These are phyloP conservation scores for Dicrostonyx torquatus DNA, from an alignment of 2,797 vertebrate species.

Conservation along the genomic window DNA sequence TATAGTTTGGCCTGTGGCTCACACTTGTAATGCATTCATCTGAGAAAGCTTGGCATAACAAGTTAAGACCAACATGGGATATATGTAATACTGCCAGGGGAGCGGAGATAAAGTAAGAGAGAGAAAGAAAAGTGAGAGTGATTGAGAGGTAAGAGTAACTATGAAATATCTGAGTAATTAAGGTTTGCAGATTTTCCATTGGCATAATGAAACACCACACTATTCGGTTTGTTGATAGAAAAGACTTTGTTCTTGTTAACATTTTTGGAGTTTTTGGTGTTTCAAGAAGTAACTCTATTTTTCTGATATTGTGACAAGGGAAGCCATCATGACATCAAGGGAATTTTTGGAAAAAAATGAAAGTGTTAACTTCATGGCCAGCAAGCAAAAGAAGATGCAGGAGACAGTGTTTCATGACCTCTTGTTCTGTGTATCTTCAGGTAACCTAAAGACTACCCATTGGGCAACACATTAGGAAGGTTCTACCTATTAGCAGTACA, in stretches of 20 bases:
- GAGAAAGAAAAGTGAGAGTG: neutral
- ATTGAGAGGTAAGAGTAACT: neutral
- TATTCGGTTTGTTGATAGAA: neutral
- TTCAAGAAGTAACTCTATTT: neutral
- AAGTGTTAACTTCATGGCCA: too few species aligned
- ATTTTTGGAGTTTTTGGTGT: neutral
- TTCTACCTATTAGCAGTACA: neutral
- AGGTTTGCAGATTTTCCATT: neutral
- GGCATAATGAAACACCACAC: neutral
- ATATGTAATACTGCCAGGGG: neutral
- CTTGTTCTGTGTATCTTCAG: neutral
- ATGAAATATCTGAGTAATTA: neutral
- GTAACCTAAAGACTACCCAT: neutral
- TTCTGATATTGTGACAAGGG: neutral
- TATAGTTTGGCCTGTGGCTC: neutral
- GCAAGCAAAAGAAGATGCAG: neutral
- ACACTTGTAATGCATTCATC: neutral
- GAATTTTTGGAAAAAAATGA: too few species aligned
- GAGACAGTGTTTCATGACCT: accelerated
- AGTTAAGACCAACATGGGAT: neutral
- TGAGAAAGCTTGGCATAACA: neutral
- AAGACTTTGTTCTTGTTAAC: neutral
- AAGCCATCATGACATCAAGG: too few species aligned
- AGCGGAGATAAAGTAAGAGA: too few species aligned
- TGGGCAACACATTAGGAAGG: too few species aligned